These are phyloP conservation scores for Ctenopoma kingsleyae DNA, from an alignment of 2,797 vertebrate genomes.

Conservation along the genomic window DNA sequence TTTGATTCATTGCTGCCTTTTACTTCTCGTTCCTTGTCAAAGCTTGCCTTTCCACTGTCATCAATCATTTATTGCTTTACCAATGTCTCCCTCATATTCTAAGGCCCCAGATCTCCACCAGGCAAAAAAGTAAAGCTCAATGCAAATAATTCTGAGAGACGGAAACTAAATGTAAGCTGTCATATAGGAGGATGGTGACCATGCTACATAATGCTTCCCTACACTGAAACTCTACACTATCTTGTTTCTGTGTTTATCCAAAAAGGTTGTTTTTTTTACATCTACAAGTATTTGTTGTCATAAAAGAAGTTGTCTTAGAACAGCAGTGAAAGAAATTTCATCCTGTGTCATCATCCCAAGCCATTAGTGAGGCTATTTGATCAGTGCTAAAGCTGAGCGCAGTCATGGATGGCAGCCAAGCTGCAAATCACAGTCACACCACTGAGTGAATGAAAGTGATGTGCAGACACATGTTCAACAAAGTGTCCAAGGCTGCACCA, in stretches of 20 bases:
- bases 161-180: conserved; percentile 44
- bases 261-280: conserved; percentile 19
- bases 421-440: conserved; percentile 58
- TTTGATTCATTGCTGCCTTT: conserved; percentile 66
- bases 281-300: conserved; percentile 33
- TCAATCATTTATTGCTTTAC: conserved; percentile 69
- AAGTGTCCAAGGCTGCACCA: conserved; percentile 41
- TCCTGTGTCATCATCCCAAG: conserved; percentile 66
- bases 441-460: conserved; percentile 40
- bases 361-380: conserved; percentile 73
- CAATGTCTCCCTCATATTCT: conserved; percentile 25
- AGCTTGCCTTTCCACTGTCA: conserved; percentile 56
- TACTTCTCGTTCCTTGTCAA: conserved; percentile 53
- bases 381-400: conserved; percentile 48
- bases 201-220: neutral
- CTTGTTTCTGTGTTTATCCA: neutral
- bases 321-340: conserved; percentile 55
- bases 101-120: conserved; percentile 24
- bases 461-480: conserved; percentile 57
- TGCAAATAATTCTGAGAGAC: conserved; percentile 43
- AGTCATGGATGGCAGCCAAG: conserved; percentile 55
- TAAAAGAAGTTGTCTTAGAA: conserved; percentile 18
- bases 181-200: conserved; percentile 28
- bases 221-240: neutral
- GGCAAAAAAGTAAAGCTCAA: conserved; percentile 31